Evolutionary conservation across 1,140 invertebrate genomes (phyloP).

Genomic region (Venturia canescens): DNA sequence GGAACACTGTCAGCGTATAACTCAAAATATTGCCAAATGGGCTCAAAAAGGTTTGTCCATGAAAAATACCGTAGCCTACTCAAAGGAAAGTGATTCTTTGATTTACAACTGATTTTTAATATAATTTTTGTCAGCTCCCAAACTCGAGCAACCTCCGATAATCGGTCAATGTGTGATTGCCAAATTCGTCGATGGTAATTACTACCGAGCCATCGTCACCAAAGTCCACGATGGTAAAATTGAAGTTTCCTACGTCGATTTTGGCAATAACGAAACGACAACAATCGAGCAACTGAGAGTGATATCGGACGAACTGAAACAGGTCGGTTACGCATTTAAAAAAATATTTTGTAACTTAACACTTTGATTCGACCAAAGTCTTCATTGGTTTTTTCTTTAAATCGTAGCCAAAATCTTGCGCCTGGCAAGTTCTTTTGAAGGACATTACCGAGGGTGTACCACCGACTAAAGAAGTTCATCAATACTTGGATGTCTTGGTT

Average conservation of each 20-base stretch:
- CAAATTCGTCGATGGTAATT: slow-evolving; percentile 66
- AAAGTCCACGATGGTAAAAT: slow-evolving; percentile 57
- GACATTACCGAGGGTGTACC: slow-evolving; percentile 59
- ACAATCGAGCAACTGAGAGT: slow-evolving; percentile 57
- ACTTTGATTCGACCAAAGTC: not conserved
- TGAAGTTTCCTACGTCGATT: slow-evolving; percentile 67
- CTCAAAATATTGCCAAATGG: slow-evolving; percentile 64
- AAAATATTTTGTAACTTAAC: slow-evolving; percentile 23
- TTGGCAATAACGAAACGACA: slow-evolving; percentile 64
- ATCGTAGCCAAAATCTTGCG: slow-evolving; percentile 52
- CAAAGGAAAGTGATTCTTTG: slow-evolving; percentile 3
- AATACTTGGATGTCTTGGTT: slow-evolving; percentile 60
- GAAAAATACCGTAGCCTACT: slow-evolving; percentile 22
- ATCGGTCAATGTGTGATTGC: slow-evolving; percentile 67
- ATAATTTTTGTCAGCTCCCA: slow-evolving; percentile 52
- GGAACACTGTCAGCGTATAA: slow-evolving; percentile 59
- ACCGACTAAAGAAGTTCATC: slow-evolving; percentile 61
- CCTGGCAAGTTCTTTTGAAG: slow-evolving; percentile 60
- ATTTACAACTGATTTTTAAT: not conserved
- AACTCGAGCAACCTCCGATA: slow-evolving; percentile 57
- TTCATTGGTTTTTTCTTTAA: slow-evolving; percentile 18
- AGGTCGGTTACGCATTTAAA: slow-evolving; percentile 52
- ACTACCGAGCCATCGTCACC: slow-evolving; percentile 68
- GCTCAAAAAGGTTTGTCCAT: slow-evolving; percentile 58
- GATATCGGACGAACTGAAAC: slow-evolving; percentile 62